Base-by-base conservation (phyloP, 35 echinoderm and acorn worm genomes). In the Ophioderma brevispina region DNA sequence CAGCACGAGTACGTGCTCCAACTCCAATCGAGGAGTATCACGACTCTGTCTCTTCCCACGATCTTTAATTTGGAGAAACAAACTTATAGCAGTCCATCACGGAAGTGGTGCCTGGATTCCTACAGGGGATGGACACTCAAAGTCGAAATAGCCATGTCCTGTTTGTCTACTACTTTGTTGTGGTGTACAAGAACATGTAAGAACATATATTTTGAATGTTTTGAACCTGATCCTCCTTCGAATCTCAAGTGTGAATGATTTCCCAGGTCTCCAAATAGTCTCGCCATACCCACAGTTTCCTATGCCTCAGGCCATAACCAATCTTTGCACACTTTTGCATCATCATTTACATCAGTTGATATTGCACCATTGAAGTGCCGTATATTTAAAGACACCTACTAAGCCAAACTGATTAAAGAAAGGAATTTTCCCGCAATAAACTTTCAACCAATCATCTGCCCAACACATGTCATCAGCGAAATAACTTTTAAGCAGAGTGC, bases 1-100 rank as follows among this genome's bases (percentile, higher is more conserved):
- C 83, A 59, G 83, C 83, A 64, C 43, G 83, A 52, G 55, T 64
- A 85, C 83, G 83, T 85, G 83, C 83, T 70, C 83, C 52, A 55
- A 23, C 50, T 13, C 37, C 31, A 40, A 52, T 55, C 36, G 52
- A 37, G 43, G 33, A 40, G 80, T 82, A 41, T n/a, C 80, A 38
- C 35, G 5, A 70, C n/a, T 25, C 17, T 25, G 17, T 25, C 28
- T 70, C 43, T 52, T 37, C 39, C 39, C 32, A 56, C 81, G 39
- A 40, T 40, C 83, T 36, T 52, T 85, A 85, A 85, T 85, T 85
- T 59, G 55, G 31, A 55, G 83, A 55, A 85, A 85, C 83, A 85
- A 85, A 85, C 83, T 85, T 37, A 32, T 31, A 59, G 33, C 83
- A 31, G 83, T 64, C 39, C 31, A 59, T 52, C 31, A 85, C 83